These are phyloP conservation scores for Lepetodrilus schrolli DNA, from an alignment of 2,888 invertebrate species.

Conservation along the genomic window DNA sequence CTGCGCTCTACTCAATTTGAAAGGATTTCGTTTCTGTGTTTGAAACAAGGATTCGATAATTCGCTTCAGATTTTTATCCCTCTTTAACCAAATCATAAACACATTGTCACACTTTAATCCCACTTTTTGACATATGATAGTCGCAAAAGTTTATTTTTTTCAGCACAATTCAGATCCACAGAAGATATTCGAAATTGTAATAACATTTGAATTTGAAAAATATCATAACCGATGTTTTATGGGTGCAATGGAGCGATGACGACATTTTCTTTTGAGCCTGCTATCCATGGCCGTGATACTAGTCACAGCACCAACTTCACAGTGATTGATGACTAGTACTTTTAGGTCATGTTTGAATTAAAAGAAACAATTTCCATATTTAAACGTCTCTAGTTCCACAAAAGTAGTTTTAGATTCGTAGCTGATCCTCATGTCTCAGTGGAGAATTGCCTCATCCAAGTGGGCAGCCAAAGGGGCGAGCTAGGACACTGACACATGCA, in stretches of 20 bases:
- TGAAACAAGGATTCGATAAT: not conserved
- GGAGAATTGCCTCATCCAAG: not conserved
- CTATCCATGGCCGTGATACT: not conserved
- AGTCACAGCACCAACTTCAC: not conserved
- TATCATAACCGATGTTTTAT: not conserved
- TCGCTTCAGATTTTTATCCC: not conserved
- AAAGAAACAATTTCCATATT: conserved; percentile 23
- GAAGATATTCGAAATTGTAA: not conserved
- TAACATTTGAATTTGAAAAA: not conserved
- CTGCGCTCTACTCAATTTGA: conserved; percentile 18
- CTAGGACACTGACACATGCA: not conserved
- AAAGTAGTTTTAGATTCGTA: conserved; percentile 15
- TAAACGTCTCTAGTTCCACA: not conserved
- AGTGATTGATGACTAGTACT: not conserved
- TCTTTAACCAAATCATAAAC: not conserved
- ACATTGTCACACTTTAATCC: not conserved
- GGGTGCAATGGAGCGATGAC: not conserved
- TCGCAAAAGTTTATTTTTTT: not conserved
- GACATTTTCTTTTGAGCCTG: not conserved
- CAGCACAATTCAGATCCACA: not conserved
- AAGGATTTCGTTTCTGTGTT: conserved; percentile 19
- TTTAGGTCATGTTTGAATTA: not conserved
- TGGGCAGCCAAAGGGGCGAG: not conserved
- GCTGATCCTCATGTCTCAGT: not conserved
- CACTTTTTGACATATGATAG: not conserved